phyloP scores from a whole-genome alignment of 1,140 invertebrate genomes.

The Yoshiicerus persimilis region DNA sequence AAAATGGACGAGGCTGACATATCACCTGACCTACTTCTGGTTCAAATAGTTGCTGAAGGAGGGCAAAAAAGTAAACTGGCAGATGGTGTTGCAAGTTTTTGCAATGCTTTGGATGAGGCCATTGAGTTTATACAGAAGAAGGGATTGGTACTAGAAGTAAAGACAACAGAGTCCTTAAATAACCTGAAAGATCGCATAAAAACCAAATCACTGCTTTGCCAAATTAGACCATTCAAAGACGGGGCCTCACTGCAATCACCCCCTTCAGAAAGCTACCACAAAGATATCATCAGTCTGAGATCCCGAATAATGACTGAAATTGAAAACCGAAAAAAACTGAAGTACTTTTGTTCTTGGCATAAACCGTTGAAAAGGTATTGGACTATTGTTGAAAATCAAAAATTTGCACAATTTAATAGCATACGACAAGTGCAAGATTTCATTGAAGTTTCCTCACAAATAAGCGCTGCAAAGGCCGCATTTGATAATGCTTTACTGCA shows the following conservation, averaged over 20 bases:
- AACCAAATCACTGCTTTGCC: neutral
- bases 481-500: too few relatives aligned
- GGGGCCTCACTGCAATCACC: neutral
- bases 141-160: neutral
- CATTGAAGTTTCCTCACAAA: neutral
- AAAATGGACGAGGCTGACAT: neutral
- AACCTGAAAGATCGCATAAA: neutral
- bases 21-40: slow-evolving; percentile 24
- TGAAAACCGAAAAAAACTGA: neutral
- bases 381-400: neutral
- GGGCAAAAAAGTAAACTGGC: neutral
- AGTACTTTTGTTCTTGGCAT: neutral
- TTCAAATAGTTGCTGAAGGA: slow-evolving; percentile 15
- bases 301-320: neutral
- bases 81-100: neutral
- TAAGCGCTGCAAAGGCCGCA: too few relatives aligned
- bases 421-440: neutral
- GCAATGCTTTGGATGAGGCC: neutral
- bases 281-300: neutral
- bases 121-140: neutral
- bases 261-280: neutral
- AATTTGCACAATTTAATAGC: neutral
- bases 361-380: neutral
- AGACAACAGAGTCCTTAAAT: neutral
- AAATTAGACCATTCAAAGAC: slow-evolving; percentile 10